Conservation (phyloP, 2,797 vertebrate genomes). For the Sus cebifrons region DNA sequence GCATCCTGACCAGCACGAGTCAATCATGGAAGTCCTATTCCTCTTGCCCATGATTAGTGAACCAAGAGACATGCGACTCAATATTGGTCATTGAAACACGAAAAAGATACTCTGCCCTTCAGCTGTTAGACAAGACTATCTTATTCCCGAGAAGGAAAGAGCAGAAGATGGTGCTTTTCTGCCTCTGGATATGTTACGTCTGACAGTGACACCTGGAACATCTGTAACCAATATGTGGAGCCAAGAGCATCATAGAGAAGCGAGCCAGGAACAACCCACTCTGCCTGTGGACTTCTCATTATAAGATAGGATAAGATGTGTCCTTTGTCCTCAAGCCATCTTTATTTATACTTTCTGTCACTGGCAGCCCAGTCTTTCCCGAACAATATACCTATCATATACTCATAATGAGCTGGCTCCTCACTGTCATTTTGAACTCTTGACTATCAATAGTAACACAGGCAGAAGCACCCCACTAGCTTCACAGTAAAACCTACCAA, state of each 20-base stretch:
- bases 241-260: neutral
- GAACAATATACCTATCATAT: neutral
- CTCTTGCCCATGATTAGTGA: neutral
- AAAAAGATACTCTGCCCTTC: neutral
- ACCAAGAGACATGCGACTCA: neutral
- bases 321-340: neutral
- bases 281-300: neutral
- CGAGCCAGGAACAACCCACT: neutral
- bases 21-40: neutral
- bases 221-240: neutral
- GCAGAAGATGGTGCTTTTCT: neutral
- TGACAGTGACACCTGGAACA: neutral
- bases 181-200: neutral
- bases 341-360: neutral
- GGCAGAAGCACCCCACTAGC: neutral
- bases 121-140: neutral
- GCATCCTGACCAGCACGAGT: neutral
- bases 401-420: slow-evolving; percentile 75
- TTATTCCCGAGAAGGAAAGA: slow-evolving; percentile 3
- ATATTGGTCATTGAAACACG: neutral
- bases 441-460: neutral
- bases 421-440: slow-evolving; percentile 37
- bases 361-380: neutral
- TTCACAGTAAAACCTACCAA: neutral
- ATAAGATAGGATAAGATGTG: neutral